Evolutionary conservation across 2,113 vertebrate species (phyloP).

Genomic region (Pelvicachromis taeniatus): DNA sequence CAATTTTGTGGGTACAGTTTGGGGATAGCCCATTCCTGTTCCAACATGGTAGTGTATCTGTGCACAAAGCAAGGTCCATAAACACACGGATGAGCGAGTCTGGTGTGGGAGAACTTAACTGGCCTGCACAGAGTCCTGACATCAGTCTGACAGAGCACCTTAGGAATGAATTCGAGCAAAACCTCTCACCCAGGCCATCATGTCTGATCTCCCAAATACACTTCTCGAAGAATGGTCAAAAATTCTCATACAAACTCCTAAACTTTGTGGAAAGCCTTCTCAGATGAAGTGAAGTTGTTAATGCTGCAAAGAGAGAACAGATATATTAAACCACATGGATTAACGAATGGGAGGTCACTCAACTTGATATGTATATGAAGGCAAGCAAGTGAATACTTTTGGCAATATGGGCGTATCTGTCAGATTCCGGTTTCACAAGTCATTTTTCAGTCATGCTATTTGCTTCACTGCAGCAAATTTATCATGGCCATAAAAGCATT

Average conservation of each 20-base stretch:
- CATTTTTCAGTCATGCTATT: constrained; percentile 20
- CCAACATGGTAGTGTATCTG: neutral
- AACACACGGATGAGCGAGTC: neutral
- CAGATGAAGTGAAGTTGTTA: neutral
- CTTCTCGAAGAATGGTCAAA: neutral
- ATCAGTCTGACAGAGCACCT: fast-evolving
- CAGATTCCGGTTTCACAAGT: constrained; percentile 33
- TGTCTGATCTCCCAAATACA: neutral
- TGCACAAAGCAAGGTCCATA: neutral
- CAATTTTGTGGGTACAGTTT: neutral
- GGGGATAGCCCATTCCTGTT: fast-evolving
- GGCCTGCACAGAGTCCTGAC: neutral
- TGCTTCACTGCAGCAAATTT: constrained; percentile 15
- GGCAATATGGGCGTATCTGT: neutral
- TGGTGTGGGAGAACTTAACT: neutral
- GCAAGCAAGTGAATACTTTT: neutral
- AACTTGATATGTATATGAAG: neutral
- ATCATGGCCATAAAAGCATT: constrained; percentile 22
- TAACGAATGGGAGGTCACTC: fast-evolving
- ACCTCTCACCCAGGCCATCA: neutral
- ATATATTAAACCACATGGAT: neutral
- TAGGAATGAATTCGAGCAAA: neutral
- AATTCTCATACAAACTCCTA: neutral
- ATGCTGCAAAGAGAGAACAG: neutral
- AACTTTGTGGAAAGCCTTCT: neutral